Conservation (phyloP, 2,888 invertebrate genomes). For the Tipula helvola region DNA sequence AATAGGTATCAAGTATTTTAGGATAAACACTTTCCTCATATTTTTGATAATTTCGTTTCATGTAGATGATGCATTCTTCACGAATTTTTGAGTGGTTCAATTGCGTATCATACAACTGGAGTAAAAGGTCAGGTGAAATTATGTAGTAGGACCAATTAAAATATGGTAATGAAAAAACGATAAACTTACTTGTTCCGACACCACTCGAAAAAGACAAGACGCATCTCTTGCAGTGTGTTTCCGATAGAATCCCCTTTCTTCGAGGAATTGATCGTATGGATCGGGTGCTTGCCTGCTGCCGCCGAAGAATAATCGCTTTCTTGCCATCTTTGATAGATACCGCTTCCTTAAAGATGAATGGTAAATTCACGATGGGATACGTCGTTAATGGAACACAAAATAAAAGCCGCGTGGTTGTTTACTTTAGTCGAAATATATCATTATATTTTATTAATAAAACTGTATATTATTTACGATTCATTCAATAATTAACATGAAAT, state of each 20-base stretch:
- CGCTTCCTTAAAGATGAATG: background rate
- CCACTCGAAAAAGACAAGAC: conserved; percentile 76
- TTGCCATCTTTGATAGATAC: background rate
- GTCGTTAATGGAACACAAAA: background rate
- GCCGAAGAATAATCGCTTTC: conserved; percentile 30
- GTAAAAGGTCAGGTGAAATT: background rate
- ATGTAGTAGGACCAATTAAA: background rate
- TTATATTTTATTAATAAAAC: background rate
- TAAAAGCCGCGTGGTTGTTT: background rate
- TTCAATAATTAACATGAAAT: background rate
- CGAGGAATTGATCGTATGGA: conserved; percentile 60
- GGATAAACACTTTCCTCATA: background rate
- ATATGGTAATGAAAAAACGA: too few species aligned
- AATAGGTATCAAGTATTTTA: conserved; percentile 37
- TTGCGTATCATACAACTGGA: conserved; percentile 43
- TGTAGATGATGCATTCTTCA: conserved; percentile 58
- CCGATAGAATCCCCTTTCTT: conserved; percentile 65
- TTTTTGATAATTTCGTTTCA: conserved; percentile 42
- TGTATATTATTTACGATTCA: background rate
- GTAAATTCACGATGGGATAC: background rate
- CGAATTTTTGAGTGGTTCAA: conserved; percentile 62
- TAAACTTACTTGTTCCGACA: conserved; percentile 60
- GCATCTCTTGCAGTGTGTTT: conserved; percentile 83
- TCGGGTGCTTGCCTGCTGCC: conserved; percentile 35
- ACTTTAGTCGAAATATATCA: background rate